A percentile compares a stretch with the other conserved stretches of the same genome.
phyloP scores from a whole-genome alignment of 2,113 vertebrate species.

The Lota lota region DNA sequence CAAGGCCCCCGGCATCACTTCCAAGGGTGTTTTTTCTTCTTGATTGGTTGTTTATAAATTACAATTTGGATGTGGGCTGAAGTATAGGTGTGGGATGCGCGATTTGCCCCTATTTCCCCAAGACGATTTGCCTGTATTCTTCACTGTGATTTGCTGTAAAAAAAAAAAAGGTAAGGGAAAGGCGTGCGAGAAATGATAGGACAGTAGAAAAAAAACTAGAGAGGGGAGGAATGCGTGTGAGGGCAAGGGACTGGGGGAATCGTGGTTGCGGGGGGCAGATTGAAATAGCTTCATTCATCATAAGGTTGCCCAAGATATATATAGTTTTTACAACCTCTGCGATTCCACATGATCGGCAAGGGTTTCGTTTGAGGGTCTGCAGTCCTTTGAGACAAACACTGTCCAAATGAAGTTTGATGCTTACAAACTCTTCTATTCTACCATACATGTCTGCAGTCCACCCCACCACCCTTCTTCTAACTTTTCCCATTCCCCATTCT shows the following conservation, averaged over 20 bases:
- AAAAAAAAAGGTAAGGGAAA: constrained; percentile 24
- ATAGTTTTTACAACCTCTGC: constrained; percentile 45
- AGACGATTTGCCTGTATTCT: constrained; percentile 44
- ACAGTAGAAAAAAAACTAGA: neutral
- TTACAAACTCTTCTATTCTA: constrained; percentile 46
- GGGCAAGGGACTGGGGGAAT: constrained; percentile 38
- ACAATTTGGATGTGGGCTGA: constrained; percentile 32
- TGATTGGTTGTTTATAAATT: constrained; percentile 51
- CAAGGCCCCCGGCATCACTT: constrained; percentile 15
- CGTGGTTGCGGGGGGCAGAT: constrained; percentile 46
- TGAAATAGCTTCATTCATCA: constrained; percentile 69
- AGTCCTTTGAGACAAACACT: constrained; percentile 57
- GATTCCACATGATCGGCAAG: constrained; percentile 63
- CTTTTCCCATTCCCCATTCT: neutral
- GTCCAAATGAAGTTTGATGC: constrained; percentile 62
- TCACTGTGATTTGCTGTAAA: constrained; percentile 44
- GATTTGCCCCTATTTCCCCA: neutral
- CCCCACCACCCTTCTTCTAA: neutral
- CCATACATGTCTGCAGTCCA: constrained; percentile 25
- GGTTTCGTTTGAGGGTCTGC: constrained; percentile 56
- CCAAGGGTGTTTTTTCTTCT: constrained; percentile 35
- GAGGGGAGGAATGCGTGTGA: constrained; percentile 23
- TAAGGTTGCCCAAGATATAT: constrained; percentile 51
- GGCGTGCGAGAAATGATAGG: too few species aligned
- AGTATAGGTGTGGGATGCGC: constrained; percentile 18